These are phyloP conservation scores for Leptinotarsa haldemani DNA, from an alignment of 2,888 invertebrate genomes.

Conservation along the genomic window DNA sequence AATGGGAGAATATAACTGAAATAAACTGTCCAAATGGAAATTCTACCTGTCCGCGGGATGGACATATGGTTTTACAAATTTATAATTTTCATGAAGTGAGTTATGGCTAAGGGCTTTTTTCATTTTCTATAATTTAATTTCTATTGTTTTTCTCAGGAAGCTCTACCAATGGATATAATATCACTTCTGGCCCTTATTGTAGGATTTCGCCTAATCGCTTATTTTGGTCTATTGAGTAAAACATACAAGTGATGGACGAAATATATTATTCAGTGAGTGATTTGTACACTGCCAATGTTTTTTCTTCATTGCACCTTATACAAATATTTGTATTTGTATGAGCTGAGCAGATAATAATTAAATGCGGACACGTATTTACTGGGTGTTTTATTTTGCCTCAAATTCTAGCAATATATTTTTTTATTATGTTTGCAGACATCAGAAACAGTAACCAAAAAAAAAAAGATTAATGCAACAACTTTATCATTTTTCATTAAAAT, in stretches of 20 bases:
- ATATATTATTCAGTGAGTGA: neutral
- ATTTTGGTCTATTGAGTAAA: constrained; percentile 77
- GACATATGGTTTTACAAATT: constrained; percentile 81
- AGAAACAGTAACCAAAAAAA: too few species aligned
- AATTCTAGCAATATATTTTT: too few species aligned
- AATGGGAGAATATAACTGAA: constrained; percentile 83
- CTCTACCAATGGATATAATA: constrained; percentile 79
- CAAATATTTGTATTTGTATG: neutral
- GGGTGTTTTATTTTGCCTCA: too few species aligned
- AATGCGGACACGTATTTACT: too few species aligned
- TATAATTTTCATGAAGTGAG: constrained; percentile 80
- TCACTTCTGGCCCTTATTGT: constrained; percentile 78
- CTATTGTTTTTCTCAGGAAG: constrained; percentile 67
- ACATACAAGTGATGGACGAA: constrained; percentile 66
- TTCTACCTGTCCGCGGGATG: constrained; percentile 82
- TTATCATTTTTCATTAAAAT: too few species aligned
- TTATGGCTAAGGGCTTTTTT: neutral
- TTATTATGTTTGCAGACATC: too few species aligned
- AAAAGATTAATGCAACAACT: too few species aligned
- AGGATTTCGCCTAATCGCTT: constrained; percentile 81
- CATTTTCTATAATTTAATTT: constrained; percentile 19
- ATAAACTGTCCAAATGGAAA: constrained; percentile 80
- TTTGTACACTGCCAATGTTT: neutral
- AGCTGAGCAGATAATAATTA: too few species aligned
- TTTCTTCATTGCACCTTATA: neutral